Evolutionary conservation across 1,140 invertebrate species (phyloP).

Genomic region (Meloidogyne hapla): DNA sequence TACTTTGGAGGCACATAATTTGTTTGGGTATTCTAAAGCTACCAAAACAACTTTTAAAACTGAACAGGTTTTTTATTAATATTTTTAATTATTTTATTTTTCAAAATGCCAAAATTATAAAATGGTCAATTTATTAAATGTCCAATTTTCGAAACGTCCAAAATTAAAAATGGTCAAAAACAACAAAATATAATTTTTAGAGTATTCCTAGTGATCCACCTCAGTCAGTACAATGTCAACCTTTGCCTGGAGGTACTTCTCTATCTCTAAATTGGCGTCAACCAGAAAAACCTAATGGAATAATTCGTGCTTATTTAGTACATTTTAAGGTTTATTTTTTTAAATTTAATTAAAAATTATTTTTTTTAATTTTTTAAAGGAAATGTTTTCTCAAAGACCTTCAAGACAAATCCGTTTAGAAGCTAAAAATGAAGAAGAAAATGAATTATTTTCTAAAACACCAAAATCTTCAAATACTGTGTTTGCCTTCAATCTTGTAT

Average conservation of each 20-base stretch:
- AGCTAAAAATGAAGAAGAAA: neutral
- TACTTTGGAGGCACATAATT: constrained; percentile 59
- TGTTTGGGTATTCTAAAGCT: constrained; percentile 60
- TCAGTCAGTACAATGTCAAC: constrained; percentile 27
- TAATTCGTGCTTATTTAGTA: constrained; percentile 47
- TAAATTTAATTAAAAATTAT: neutral
- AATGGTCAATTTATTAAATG: neutral
- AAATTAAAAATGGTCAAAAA: too few relatives aligned
- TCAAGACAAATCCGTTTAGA: neutral
- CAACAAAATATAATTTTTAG: neutral
- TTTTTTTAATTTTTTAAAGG: neutral
- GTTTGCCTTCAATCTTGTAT: constrained; percentile 55
- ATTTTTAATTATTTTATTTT: constrained; percentile 8
- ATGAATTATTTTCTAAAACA: constrained; percentile 22
- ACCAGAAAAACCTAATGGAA: constrained; percentile 41
- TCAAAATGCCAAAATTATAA: neutral
- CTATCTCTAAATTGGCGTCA: constrained; percentile 14
- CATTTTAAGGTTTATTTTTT: constrained; percentile 39
- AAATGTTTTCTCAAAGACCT: constrained; percentile 10
- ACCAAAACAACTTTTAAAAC: constrained; percentile 46
- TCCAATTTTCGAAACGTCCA: neutral
- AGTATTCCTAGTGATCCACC: constrained; percentile 44
- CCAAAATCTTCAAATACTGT: constrained; percentile 30
- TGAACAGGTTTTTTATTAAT: constrained; percentile 43
- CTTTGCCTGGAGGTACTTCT: constrained; percentile 23